Base-by-base conservation (phyloP, 2,797 vertebrate species). In the Gallirallus australis region DNA sequence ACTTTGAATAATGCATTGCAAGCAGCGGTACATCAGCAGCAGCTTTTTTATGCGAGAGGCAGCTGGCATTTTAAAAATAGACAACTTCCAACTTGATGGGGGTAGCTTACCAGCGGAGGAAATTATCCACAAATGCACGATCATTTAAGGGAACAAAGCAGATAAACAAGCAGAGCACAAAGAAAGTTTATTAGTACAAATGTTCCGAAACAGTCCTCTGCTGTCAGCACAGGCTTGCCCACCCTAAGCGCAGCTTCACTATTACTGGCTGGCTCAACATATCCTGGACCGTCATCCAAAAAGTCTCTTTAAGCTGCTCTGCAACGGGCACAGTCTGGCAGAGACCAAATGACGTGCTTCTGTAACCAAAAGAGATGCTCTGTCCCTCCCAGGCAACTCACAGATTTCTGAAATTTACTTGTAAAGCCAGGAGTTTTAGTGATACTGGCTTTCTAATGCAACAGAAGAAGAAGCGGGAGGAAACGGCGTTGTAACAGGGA, bases 1-100 rank as follows among this genome's bases (percentile, higher is more conserved):
- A 95, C 91, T 93, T 95, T 97, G 93, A 97, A 97, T 97, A 97
- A 97, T 97, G 90, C 92, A 97, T 95, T 94, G 94, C 90, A 93
- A 91, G 94, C 90, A 95, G 94, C 21, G 37, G 81, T 86, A 93
- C 72, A 96, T 93, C 92, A 96, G 86, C 91, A 84, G 76, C 40
- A 84, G 90, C 82, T 94, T 96, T 90, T 97, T 90, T 94, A 95
- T 96, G 87, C 0, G 1, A 94, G 89, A 96, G 71, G 90, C 94
- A 95, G 94, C 93, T 96, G 86, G 90, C 94, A 93, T 96, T 96
- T 97, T 93, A 94, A 96, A 97, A 97, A 97, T 91, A 96, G 95
- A 94, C 95, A 96, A 94, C 82, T 93, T 94, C 76, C 85, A 91
- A 85, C 77, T 91, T 70, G 91, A 92, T 92, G 91, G 87, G 92